Base-by-base conservation (phyloP, 2,888 invertebrate species). In the Platypus cylindrus region DNA sequence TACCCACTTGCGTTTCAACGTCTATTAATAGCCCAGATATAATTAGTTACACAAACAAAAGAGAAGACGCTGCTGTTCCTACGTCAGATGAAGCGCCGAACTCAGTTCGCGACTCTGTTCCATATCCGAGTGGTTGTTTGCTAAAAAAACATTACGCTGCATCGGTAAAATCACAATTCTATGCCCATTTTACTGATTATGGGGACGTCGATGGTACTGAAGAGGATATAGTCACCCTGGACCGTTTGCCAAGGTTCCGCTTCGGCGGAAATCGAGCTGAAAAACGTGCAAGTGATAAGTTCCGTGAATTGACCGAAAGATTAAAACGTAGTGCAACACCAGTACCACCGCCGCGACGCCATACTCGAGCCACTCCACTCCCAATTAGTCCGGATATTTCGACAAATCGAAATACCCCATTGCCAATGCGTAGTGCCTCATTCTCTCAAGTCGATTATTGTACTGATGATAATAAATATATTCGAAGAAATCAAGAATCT, bases 361-460 rank as follows among this genome's bases (percentile, higher is more conserved):
- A 46, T 17, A 29, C 50, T 16, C 40, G 46, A 31, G 38, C 44
- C 17, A 50, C 48, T 16, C 45, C 49, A 23, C 45, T 53, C 32
- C 42, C 52, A 38, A 51, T 51, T 37, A 51, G 50, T 34, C 49
- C 49, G 30, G 45, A 51, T n/a, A 47, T 48, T 8, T 44, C 49
- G 16, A 40, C 48, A 31, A 40, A 43, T 18, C 44, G 34, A 17
- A 13, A 27, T 25, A 18, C 35, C 30, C 30, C 46, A 51, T 43
- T 78, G 48, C 83, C 85, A 2, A 79, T 77, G 55, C 73, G 87
- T 23, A 85, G 85, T 53, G 84, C 85, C 4, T 87, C 87, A 5
- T 87, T 89, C 54, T 85, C 87, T 1, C 85, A 87, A 62, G 83
- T 83, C 41, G 86, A 87, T 58, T 80, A 77, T 51, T 66, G 66